Evolutionary conservation across 2,113 vertebrate species (phyloP).

Genomic region (human): GRCh38 chr1:165222501-165223000

Average conservation of each 20-base stretch:
- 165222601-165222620: neutral
- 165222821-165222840: neutral
- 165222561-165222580: neutral
- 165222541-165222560: neutral
- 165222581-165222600: neutral
- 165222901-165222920: neutral
- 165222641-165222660: neutral
- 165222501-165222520: conserved; percentile 4
- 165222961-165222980: too few species aligned
- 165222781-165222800: neutral
- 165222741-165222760: neutral
- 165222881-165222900: neutral
- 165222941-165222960: neutral
- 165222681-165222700: neutral
- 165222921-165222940: neutral
- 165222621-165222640: neutral
- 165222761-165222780: neutral
- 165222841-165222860: neutral
- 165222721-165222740: neutral
- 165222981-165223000: too few species aligned
- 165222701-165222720: neutral
- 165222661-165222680: neutral
- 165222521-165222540: neutral
- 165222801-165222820: neutral
- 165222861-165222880: neutral